Evolutionary conservation across 2,113 vertebrate genomes (phyloP), one percentile per base, ranked within the genome.

Genomic region (Arenaria interpres): DNA sequence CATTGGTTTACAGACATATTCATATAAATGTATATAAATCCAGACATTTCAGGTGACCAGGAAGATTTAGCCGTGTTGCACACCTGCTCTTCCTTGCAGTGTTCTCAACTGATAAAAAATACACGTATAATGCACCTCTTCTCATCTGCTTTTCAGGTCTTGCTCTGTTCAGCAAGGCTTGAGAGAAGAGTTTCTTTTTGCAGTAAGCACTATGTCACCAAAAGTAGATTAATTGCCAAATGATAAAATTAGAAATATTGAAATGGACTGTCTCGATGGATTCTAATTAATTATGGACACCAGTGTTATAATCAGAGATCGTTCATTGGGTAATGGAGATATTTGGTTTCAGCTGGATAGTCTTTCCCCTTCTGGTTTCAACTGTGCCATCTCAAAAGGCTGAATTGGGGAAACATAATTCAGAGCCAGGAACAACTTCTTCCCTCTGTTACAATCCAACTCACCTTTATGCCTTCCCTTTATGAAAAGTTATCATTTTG

Each of bases 211-310:
- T 59, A 4, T 45, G 30, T 86, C 85, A 84, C 69, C 62, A 73
- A 57, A 90, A 95, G 62, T 53, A 88, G 54, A 77, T 97, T 92
- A 97, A 96, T 93, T 97, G 71, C 51, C 41, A 78, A 90, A 96
- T 91, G 73, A 92, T 93, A 94, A 96, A 96, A 96, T 96, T 81
- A 96, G 91, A 85, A 94, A 80, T 39, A 87, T 75, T 95, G 37
- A 73, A 96, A 88, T 74, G 13, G 67, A 78, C 64, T 81, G 74
- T 14, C 43, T 66, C 5, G 19, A 57, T 81, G 74, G 85, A 84
- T 97, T 94, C 85, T 95, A 95, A 97, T 97, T 94, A 95, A 80
- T 94, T 88, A 88, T 94, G 88, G 91, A 54, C 32, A 94, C 66
- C 60, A 50, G 18, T 67, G 48, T 60, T 57, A 63, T 79, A 89